These are phyloP conservation scores for Lacanobia wlatinum DNA, from an alignment of 2,888 invertebrate species.

Conservation along the genomic window DNA sequence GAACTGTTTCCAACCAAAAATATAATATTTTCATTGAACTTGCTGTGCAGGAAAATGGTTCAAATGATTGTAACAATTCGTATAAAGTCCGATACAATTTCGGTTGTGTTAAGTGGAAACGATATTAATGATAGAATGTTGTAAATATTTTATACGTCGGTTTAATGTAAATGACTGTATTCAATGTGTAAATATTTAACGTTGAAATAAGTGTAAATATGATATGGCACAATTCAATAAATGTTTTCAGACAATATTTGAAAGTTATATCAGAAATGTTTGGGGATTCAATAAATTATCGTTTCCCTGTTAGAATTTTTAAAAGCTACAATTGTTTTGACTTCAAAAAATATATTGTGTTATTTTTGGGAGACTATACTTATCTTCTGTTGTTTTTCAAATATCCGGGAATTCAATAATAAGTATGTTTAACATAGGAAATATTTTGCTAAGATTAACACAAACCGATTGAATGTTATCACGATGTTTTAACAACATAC, in stretches of 20 bases:
- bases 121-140: constrained; percentile 45
- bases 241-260: constrained; percentile 80
- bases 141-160: constrained; percentile 76
- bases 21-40: constrained; percentile 18
- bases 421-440: constrained; percentile 26
- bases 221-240: constrained; percentile 73
- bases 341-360: not conserved
- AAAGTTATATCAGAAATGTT: constrained; percentile 45
- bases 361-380: not conserved
- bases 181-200: constrained; percentile 82
- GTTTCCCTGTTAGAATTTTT: not conserved
- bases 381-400: not conserved
- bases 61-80: constrained; percentile 22
- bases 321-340: not conserved
- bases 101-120: constrained; percentile 39
- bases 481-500: not conserved
- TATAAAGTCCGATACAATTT: constrained; percentile 42
- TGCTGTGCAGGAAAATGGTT: constrained; percentile 21
- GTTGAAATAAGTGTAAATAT: constrained; percentile 77
- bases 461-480: constrained; percentile 10
- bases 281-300: not conserved
- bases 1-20: constrained; percentile 31
- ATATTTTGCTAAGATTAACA: constrained; percentile 47
- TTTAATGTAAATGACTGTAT: constrained; percentile 74
- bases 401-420: not conserved